phyloP scores from a whole-genome alignment of 2,113 vertebrate species.

The Zosterops pallidus region DNA sequence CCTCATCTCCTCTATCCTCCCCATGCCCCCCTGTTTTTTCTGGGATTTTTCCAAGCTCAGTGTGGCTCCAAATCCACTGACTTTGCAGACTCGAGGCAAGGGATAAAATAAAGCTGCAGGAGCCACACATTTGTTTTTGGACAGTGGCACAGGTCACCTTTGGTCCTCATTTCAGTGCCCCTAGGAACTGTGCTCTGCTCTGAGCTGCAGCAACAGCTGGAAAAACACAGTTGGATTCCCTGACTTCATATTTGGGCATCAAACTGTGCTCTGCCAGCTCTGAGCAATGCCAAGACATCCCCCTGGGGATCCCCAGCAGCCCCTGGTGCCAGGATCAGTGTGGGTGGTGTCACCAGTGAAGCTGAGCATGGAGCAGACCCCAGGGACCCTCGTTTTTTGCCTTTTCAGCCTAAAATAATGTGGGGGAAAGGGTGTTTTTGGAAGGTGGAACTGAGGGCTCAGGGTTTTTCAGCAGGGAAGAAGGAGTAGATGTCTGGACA shows the following conservation, averaged over 20 bases:
- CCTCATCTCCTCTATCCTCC: neutral
- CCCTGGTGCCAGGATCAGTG: fast-evolving
- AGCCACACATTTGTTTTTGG: neutral
- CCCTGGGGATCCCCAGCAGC: too few species aligned
- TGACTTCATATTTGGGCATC: neutral
- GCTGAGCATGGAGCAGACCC: neutral
- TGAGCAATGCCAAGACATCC: neutral
- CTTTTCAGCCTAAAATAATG: neutral
- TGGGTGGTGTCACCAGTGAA: neutral
- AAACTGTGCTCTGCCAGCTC: neutral
- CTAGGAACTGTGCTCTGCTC: neutral
- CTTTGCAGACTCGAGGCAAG: fast-evolving
- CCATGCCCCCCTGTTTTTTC: neutral
- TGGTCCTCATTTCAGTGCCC: neutral
- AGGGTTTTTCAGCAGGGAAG: neutral
- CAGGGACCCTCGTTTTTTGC: neutral
- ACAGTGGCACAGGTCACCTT: neutral
- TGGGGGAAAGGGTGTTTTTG: fast-evolving
- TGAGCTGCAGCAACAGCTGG: neutral
- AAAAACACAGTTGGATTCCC: neutral
- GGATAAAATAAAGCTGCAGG: neutral
- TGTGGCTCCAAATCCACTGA: neutral
- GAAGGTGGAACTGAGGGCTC: neutral
- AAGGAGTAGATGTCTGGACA: fast-evolving
- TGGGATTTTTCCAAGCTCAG: neutral